Base-by-base conservation (phyloP, 2,888 invertebrate genomes). In the Lathronympha strigana region DNA sequence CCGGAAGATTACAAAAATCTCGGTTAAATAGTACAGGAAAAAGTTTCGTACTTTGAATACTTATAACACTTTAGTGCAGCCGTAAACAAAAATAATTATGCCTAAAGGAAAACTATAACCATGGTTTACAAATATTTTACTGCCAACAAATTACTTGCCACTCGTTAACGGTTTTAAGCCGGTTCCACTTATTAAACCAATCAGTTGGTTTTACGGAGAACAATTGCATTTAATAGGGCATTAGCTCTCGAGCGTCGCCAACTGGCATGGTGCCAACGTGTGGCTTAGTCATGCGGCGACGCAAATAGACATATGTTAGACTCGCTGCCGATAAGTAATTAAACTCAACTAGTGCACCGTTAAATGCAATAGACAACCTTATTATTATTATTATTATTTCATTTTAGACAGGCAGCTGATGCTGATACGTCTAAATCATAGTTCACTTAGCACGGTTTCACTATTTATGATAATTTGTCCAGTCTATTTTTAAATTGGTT, bases 191-290 rank as follows among this genome's bases (percentile, higher is more conserved):
- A 77, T 74, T 74, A 71, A 71, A 69, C 69, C 75, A 73, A 75
- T 63, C 76, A 78, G 76, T 80, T 78, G 75, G 76, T 78, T 74
- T 75, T 76, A 75, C 73, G 75, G 71, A 75, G 78, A 83, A 84
- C 81, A 85, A 82, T 78, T 79, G 76, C 79, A 79, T 86, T 82
- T 83, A 85, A 82, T 83, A 81, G 79, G 79, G 77, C 78, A 82
- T 82, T 81, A 81, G 80, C 79, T 81, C 75, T 76, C 71, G 71
- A 72, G 58, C 67, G 67, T 69, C 73, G 82, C 82, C 81, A 84
- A 70, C 78, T 88, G 89, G 89, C 84, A 40, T 25, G 4, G 5
- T 63, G 84, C 88, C 90, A 88, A 76, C 70, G 70, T 71, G 69
- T 71, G 71, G 72, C 74, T 83, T 84, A 87, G 76, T 86, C 83